Conservation (phyloP, 2,797 vertebrate genomes). For the Moxostoma hubbsi region DNA sequence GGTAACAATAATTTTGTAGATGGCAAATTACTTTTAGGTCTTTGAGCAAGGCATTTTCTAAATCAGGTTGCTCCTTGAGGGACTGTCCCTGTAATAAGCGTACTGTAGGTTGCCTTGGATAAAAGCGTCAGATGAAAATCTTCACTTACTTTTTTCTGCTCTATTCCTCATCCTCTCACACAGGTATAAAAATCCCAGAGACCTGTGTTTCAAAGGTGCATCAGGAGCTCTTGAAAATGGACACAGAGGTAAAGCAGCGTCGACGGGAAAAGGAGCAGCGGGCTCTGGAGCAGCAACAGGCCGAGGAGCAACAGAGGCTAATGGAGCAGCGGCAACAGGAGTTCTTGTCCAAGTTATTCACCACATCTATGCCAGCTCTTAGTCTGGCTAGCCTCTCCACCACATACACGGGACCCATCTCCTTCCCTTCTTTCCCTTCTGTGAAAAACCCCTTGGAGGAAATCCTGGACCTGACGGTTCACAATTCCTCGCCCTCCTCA, state of each 20-base stretch:
- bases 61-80: no score
- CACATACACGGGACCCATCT: slow-evolving; percentile 27
- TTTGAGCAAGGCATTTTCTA: no score
- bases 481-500: slow-evolving; percentile 78
- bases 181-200: slow-evolving; percentile 98
- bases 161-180: not conserved
- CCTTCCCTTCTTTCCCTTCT: slow-evolving; percentile 55
- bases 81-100: no score
- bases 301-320: slow-evolving; percentile 74
- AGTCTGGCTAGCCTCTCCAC: slow-evolving; percentile 56
- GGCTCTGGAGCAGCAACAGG: slow-evolving; percentile 66
- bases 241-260: slow-evolving; percentile 86
- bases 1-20: no score
- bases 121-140: no score
- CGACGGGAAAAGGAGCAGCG: slow-evolving; percentile 74
- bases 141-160: no score
- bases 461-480: slow-evolving; percentile 85
- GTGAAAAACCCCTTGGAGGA: slow-evolving; percentile 71
- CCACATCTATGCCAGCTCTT: slow-evolving; percentile 55
- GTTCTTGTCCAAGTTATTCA: slow-evolving; percentile 66
- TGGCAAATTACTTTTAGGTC: no score
- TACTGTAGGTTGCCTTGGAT: no score
- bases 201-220: slow-evolving; percentile 86
- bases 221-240: slow-evolving; percentile 88
- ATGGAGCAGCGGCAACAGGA: slow-evolving; percentile 68